Conservation (phyloP, 2,113 vertebrate species). For the Monarcha castaneiventris region DNA sequence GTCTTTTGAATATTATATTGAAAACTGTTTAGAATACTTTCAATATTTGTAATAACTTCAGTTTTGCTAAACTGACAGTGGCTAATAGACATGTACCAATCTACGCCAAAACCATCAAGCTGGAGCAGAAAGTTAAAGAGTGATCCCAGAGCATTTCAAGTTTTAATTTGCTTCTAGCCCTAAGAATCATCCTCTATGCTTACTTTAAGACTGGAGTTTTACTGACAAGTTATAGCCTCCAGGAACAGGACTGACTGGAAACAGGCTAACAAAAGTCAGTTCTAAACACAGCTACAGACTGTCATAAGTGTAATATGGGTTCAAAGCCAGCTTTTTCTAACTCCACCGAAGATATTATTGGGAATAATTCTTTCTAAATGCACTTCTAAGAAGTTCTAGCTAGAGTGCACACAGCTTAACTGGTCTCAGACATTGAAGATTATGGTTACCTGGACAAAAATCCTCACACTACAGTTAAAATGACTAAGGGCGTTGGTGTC, state of each 20-base stretch:
- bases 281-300: background rate
- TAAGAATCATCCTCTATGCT: background rate
- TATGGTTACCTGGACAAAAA: background rate
- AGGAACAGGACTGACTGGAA: background rate
- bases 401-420: background rate
- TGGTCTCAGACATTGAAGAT: background rate
- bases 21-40: background rate
- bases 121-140: background rate
- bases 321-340: background rate
- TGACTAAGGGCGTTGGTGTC: conserved; percentile 22
- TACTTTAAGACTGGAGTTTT: background rate
- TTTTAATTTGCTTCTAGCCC: background rate
- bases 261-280: background rate
- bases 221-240: background rate
- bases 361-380: background rate
- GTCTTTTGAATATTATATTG: background rate
- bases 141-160: background rate
- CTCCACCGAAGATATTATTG: background rate
- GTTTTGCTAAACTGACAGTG: background rate
- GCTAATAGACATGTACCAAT: background rate
- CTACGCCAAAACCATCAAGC: background rate
- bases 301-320: background rate
- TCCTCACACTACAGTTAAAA: background rate
- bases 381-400: background rate
- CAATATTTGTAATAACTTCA: background rate